These are phyloP conservation scores for Cottoperca gobio DNA, from an alignment of 2,797 vertebrate genomes.

Conservation along the genomic window DNA sequence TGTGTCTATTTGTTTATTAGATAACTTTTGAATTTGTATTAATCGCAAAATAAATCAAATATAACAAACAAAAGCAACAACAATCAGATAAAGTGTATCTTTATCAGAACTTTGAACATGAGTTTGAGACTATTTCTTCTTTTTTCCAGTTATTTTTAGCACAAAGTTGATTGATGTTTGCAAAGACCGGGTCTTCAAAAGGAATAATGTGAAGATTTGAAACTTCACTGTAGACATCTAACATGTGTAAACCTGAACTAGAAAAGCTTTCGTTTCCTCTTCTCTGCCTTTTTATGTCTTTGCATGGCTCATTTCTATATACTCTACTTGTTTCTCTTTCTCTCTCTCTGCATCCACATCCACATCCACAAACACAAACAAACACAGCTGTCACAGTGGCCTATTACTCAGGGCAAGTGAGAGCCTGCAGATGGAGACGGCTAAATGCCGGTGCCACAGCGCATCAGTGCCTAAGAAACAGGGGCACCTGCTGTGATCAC, in stretches of 20 bases:
- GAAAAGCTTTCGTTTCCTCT: conserved; percentile 30
- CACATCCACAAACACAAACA: conserved; percentile 68
- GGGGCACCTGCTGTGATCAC: conserved; percentile 80
- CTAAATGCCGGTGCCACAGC: conserved; percentile 82
- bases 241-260: conserved; percentile 16
- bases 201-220: not conserved
- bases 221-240: conserved; percentile 4
- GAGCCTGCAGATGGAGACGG: conserved; percentile 77
- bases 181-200: conserved; percentile 23
- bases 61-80: not conserved
- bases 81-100: not conserved
- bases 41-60: not conserved
- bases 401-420: conserved; percentile 79
- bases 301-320: conserved; percentile 27
- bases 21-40: not conserved
- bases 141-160: conserved; percentile 5
- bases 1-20: not conserved
- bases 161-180: conserved; percentile 7
- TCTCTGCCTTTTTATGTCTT: conserved; percentile 30
- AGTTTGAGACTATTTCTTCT: too few relatives aligned
- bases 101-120: not conserved
- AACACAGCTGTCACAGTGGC: conserved; percentile 80
- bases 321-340: conserved; percentile 33
- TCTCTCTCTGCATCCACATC: conserved; percentile 24
- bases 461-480: conserved; percentile 74